A percentile compares a stretch with the other conserved stretches of the same genome.
Conservation (phyloP, 2,797 vertebrate species). For the Eutrigla gurnardus region DNA sequence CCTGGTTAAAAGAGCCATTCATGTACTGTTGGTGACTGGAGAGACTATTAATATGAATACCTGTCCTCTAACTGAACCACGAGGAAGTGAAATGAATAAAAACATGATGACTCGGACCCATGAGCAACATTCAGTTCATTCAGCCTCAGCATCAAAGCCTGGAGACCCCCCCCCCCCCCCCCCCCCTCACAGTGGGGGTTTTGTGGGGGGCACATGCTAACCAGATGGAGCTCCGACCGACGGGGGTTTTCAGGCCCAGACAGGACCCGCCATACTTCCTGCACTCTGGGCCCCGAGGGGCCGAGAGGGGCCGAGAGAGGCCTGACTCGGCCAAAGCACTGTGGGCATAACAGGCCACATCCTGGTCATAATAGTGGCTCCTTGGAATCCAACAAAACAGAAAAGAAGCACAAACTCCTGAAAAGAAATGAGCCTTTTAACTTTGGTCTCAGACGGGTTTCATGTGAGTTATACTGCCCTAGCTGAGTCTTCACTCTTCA, state of each 20-base stretch:
- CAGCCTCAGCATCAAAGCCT: slow-evolving; percentile 38
- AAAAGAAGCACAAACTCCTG: slow-evolving; percentile 10
- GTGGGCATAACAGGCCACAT: slow-evolving; percentile 55
- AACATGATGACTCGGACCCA: background rate
- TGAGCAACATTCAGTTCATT: background rate
- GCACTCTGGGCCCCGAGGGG: slow-evolving; percentile 30
- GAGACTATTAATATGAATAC: slow-evolving; percentile 44
- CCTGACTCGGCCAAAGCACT: slow-evolving; percentile 50
- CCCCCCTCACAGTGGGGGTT: background rate
- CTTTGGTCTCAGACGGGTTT: background rate
- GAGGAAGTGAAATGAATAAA: background rate
- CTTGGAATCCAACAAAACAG: slow-evolving; percentile 33
- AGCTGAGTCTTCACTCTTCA: background rate
- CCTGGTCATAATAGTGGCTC: slow-evolving; percentile 55
- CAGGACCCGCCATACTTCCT: slow-evolving; percentile 46
- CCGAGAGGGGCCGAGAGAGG: slow-evolving; percentile 45
- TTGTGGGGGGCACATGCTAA: slow-evolving; percentile 56
- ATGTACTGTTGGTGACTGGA: slow-evolving; percentile 46
- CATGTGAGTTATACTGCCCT: background rate
- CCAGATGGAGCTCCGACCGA: slow-evolving; percentile 63
- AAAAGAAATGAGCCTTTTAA: slow-evolving; percentile 3
- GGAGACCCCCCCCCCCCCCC: background rate
- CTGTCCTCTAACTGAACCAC: too few species aligned
- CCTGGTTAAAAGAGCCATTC: slow-evolving; percentile 64
- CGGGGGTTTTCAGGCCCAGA: slow-evolving; percentile 16